Percentiles rank a stretch among this genome's conserved stretches.
phyloP scores from a whole-genome alignment of 2,797 vertebrate species.

The Ptychadena robeensis region DNA sequence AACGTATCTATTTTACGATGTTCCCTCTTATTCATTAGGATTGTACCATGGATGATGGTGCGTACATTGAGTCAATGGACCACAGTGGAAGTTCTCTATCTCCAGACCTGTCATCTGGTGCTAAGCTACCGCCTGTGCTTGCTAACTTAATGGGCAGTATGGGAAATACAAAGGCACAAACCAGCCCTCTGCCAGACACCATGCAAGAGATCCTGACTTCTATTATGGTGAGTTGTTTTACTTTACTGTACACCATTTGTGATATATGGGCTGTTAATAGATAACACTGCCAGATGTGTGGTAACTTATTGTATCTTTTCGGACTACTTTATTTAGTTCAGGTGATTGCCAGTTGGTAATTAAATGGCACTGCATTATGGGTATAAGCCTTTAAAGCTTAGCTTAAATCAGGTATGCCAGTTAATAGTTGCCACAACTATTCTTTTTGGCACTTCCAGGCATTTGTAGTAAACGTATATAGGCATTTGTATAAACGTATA shows the following conservation, averaged over 20 bases:
- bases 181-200: conserved; percentile 75
- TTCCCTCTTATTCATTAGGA: conserved; percentile 77
- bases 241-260: neutral
- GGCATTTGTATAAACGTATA: too few species aligned
- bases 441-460: too few species aligned
- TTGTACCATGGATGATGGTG: conserved; percentile 79
- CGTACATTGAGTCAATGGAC: conserved; percentile 81
- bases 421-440: neutral
- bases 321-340: too few species aligned
- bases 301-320: too few species aligned
- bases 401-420: neutral
- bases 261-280: neutral
- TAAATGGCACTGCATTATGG: too few species aligned
- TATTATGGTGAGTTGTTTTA: conserved; percentile 83
- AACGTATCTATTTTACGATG: neutral
- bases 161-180: conserved; percentile 72
- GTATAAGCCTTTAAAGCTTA: too few species aligned
- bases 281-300: too few species aligned
- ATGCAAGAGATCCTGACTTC: conserved; percentile 94
- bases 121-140: conserved; percentile 90
- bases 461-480: too few species aligned
- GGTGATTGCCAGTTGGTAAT: too few species aligned
- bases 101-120: conserved; percentile 73
- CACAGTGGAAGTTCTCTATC: conserved; percentile 67
- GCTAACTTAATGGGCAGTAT: conserved; percentile 93